phyloP scores from a whole-genome alignment of 2,888 invertebrate genomes.

The Endomychus coccineus region DNA sequence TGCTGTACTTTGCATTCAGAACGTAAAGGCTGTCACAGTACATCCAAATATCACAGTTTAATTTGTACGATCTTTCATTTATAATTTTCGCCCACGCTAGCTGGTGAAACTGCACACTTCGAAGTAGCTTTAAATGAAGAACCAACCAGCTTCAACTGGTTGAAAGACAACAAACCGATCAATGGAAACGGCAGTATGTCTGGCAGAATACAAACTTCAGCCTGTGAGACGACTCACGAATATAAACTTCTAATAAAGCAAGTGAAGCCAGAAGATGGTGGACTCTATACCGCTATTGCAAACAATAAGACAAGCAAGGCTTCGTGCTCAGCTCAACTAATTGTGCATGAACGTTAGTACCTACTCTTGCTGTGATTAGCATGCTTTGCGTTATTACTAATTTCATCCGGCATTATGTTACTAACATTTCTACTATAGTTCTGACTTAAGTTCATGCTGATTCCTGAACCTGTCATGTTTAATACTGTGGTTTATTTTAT shows the following conservation, averaged over 20 bases:
- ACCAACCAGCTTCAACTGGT: constrained; percentile 67
- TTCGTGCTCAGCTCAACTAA: constrained; percentile 79
- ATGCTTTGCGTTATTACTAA: constrained; percentile 2
- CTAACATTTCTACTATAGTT: too few species aligned
- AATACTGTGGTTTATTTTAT: too few species aligned
- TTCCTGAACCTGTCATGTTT: too few species aligned
- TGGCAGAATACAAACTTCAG: constrained; percentile 61
- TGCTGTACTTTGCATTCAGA: too few species aligned
- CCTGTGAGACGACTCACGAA: constrained; percentile 51
- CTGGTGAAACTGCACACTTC: constrained; percentile 75
- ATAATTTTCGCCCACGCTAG: constrained; percentile 43
- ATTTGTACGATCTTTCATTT: not conserved
- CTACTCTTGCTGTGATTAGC: not conserved
- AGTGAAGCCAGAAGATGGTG: constrained; percentile 70
- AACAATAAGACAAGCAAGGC: constrained; percentile 72
- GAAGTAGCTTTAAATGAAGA: constrained; percentile 65
- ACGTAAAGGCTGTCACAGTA: too few species aligned
- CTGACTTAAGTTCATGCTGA: too few species aligned
- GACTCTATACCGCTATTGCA: constrained; percentile 84
- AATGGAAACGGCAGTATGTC: constrained; percentile 61
- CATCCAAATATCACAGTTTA: too few species aligned
- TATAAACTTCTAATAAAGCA: constrained; percentile 70
- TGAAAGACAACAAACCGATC: constrained; percentile 80
- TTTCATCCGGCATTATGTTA: too few species aligned
- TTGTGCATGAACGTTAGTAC: constrained; percentile 74